phyloP scores from a whole-genome alignment of 2,113 vertebrate species.

The Morphnarchus princeps region DNA sequence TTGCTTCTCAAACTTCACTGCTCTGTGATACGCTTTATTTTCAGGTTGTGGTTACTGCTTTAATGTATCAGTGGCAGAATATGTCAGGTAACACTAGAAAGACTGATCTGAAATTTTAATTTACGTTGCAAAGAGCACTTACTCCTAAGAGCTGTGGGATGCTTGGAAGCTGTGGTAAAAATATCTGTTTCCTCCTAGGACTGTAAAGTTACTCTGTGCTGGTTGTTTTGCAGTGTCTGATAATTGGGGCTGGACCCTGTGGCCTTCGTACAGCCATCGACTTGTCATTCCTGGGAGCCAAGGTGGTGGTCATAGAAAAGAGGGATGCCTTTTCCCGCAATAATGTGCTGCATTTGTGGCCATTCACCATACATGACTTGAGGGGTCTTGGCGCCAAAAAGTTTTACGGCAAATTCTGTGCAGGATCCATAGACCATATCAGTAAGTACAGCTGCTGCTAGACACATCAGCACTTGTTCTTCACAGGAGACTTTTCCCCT shows the following conservation, averaged over 20 bases:
- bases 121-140: not conserved
- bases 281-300: constrained; percentile 90
- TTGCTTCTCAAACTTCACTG: not conserved
- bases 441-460: constrained; percentile 79
- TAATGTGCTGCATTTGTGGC: constrained; percentile 96
- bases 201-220: not conserved
- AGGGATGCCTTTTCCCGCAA: constrained; percentile 97
- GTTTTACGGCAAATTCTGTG: constrained; percentile 97
- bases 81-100: not conserved
- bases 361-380: constrained; percentile 95
- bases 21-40: not conserved
- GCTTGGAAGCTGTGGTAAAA: not conserved
- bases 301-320: constrained; percentile 95
- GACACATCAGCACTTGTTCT: not conserved
- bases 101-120: not conserved
- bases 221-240: constrained; percentile 87
- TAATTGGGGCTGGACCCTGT: constrained; percentile 97
- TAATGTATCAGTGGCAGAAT: not conserved
- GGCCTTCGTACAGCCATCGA: constrained; percentile 96
- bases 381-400: constrained; percentile 96
- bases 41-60: not conserved
- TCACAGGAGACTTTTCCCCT: not conserved
- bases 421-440: constrained; percentile 97
- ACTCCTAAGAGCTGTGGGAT: accelerated
- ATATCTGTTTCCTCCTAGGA: not conserved